Evolutionary conservation across 2,888 invertebrate genomes (phyloP), one percentile per base, ranked within the genome.

Genomic region (Eurytoma adleriae): DNA sequence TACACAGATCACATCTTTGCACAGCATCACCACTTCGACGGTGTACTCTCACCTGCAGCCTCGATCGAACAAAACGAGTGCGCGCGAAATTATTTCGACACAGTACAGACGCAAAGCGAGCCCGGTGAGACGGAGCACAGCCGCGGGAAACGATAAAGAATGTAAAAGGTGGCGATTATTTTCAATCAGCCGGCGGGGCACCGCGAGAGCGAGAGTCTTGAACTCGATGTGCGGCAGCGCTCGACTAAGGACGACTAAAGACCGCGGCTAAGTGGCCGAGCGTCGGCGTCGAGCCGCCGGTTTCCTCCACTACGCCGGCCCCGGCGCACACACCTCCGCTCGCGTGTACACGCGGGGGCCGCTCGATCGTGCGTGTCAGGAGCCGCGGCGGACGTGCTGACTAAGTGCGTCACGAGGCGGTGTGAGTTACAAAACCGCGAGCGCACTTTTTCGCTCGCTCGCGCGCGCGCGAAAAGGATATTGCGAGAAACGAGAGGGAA

Each of bases 191-290:
- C 57, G 3, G 57, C 48, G 3, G 7, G 20, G 10, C 2, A 16
- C n/a, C 18, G 30, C 40, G 24, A 79, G 74, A 54, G 70, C 59
- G 71, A 84, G 82, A 67, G 75, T 83, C 52, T 50, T 12, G 68
- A 54, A 69, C 61, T 40, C 75, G 76, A 76, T 62, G 76, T 56
- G 56, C 64, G 82, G 84, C 86, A 82, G 85, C 84, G 86, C 86
- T 86, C 87, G 86, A 89, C 89, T 88, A 87, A 88, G 87, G 86
- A 86, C 87, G 86, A 40, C 40, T 87, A 86, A 86, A 86, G 87
- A 71, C 52, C 70, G 24, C 50, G 66, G 64, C 68, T 62, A 62
- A 71, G 80, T 56, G 64, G 78, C 73, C 71, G 76, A 59, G 30
- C 62, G 64, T 20, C 48, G 64, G 64, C 61, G 30, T 50, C 67